Conservation (phyloP, 2,888 invertebrate species). For the Loripinus fragilis region DNA sequence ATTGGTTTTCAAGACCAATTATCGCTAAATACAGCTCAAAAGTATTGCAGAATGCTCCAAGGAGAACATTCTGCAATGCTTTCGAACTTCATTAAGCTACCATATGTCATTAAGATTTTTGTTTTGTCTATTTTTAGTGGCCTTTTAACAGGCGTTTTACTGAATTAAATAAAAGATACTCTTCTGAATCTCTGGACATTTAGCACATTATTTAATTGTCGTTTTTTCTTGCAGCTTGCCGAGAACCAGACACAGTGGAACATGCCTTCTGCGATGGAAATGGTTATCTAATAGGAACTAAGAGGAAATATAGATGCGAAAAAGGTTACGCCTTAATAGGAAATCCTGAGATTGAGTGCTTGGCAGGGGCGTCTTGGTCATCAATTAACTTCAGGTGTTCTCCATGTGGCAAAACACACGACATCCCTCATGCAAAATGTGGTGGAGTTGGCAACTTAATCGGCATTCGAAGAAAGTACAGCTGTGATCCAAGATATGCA, state of each 20-base stretch:
- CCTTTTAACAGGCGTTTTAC: too few species aligned
- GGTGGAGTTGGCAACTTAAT: conserved; percentile 22
- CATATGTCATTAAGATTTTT: too few species aligned
- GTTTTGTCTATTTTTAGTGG: too few species aligned
- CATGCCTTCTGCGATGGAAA: conserved; percentile 34
- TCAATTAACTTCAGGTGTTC: conserved; percentile 32
- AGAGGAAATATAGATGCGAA: conserved; percentile 28
- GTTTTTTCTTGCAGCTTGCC: conserved; percentile 26
- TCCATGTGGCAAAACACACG: conserved; percentile 38
- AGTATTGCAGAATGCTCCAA: too few species aligned
- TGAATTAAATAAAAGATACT: too few species aligned
- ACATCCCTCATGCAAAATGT: conserved; percentile 25
- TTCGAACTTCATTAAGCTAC: too few species aligned
- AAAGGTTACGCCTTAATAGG: conserved; percentile 40
- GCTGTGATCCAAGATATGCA: conserved; percentile 41
- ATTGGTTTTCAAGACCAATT: too few species aligned
- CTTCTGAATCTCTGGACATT: too few species aligned
- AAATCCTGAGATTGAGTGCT: conserved; percentile 30
- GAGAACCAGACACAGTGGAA: conserved; percentile 2
- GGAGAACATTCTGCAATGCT: too few species aligned
- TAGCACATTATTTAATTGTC: too few species aligned
- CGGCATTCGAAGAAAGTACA: conserved; percentile 24
- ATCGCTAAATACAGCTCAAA: too few species aligned
- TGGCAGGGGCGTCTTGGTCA: conserved; percentile 31
- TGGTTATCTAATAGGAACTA: conserved; percentile 33